A percentile compares a stretch with the other conserved stretches of the same genome.
Conservation (phyloP, 1,140 invertebrate species). For the Anadara kagoshimensis region DNA sequence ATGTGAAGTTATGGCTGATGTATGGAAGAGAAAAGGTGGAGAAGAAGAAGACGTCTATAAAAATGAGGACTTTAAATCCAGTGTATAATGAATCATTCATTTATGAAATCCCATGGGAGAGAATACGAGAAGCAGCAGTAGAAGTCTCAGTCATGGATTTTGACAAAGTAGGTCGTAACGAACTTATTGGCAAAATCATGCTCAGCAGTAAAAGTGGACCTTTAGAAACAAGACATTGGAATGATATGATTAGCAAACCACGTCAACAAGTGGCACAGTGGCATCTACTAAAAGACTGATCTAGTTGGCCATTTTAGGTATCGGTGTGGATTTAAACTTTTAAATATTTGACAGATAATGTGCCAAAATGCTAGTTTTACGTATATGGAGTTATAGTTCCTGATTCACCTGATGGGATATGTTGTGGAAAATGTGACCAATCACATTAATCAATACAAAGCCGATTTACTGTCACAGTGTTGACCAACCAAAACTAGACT, state of each 20-base stretch:
- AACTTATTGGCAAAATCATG: conserved; percentile 90
- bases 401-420: too few species aligned
- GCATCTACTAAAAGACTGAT: conserved; percentile 82
- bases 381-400: too few species aligned
- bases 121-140: conserved; percentile 88
- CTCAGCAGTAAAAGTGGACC: conserved; percentile 87
- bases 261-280: conserved; percentile 89
- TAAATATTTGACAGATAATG: too few species aligned
- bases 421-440: too few species aligned
- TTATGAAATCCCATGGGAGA: conserved; percentile 79
- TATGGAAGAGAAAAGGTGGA: conserved; percentile 77
- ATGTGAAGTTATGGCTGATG: conserved; percentile 78
- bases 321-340: too few species aligned
- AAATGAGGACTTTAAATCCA: conserved; percentile 77
- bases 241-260: conserved; percentile 90
- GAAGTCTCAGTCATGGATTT: conserved; percentile 93
- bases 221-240: conserved; percentile 90
- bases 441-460: too few species aligned
- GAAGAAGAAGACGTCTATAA: conserved; percentile 79
- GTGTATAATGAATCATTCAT: conserved; percentile 80
- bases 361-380: too few species aligned
- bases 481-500: too few species aligned
- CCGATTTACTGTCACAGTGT: too few species aligned
- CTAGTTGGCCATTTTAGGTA: too few species aligned
- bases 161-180: conserved; percentile 91